A percentile compares a stretch with the other conserved stretches of the same genome.
Evolutionary conservation across 2,113 vertebrate genomes (phyloP).

Genomic region (Varanus komodoensis): DNA sequence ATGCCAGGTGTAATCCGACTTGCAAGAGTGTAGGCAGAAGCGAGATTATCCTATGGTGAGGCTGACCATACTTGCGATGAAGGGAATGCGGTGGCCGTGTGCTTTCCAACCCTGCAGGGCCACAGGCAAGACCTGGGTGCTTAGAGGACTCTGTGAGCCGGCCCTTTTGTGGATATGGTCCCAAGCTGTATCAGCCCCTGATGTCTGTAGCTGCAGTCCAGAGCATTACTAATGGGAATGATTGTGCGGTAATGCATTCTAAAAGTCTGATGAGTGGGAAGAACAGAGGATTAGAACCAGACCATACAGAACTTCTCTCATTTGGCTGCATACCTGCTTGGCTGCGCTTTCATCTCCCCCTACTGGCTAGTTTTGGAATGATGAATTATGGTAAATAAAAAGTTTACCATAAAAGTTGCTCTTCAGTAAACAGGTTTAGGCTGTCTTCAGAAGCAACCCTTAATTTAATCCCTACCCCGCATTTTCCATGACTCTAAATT

Average conservation of each 20-base stretch:
- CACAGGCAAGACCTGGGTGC: background rate
- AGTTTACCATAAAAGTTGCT: no score
- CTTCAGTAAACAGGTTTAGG: background rate
- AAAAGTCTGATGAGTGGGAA: background rate
- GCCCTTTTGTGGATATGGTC: background rate
- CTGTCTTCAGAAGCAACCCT: background rate
- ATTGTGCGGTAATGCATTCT: background rate
- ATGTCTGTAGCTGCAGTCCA: background rate
- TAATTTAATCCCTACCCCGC: background rate
- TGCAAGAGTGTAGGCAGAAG: background rate
- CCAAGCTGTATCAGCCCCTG: background rate
- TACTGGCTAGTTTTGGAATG: slow-evolving; percentile 53
- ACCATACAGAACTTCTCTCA: fast-evolving
- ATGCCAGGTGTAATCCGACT: no score
- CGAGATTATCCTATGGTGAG: background rate
- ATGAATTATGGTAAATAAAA: background rate
- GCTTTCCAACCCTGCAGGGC: background rate
- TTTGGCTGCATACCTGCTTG: slow-evolving; percentile 10
- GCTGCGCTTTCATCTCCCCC: slow-evolving; percentile 71
- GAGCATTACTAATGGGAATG: fast-evolving
- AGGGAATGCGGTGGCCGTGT: no score
- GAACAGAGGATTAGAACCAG: background rate
- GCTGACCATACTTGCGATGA: background rate
- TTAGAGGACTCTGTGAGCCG: background rate
- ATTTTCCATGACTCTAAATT: background rate